A percentile compares a stretch with the other conserved stretches of the same genome.
Conservation (phyloP, 1,140 invertebrate species). For the Halyomorpha halys region DNA sequence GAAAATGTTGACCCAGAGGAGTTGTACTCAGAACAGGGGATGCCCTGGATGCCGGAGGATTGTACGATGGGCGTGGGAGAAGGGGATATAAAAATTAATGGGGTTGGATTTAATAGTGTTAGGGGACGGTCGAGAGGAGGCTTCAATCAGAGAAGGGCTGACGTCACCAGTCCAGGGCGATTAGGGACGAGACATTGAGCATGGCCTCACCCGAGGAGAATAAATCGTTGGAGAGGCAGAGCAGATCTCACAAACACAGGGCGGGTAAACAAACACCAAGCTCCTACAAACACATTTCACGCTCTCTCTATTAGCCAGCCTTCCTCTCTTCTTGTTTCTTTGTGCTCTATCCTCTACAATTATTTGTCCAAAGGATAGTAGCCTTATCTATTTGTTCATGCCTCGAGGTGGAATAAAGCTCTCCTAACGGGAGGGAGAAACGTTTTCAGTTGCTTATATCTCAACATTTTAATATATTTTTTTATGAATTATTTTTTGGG, state of each 20-base stretch:
- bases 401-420: too few species aligned
- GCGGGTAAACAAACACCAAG: background rate
- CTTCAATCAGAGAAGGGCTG: slow-evolving; percentile 12
- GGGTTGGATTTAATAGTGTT: slow-evolving; percentile 4
- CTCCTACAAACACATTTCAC: background rate
- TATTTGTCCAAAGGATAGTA: too few species aligned
- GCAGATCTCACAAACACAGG: background rate
- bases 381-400: too few species aligned
- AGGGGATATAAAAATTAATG: background rate
- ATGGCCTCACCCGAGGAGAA: background rate
- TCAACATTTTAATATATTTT: too few species aligned
- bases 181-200: slow-evolving; percentile 12
- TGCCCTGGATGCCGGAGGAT: too few species aligned
- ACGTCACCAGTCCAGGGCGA: slow-evolving; percentile 1
- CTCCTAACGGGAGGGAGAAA: too few species aligned
- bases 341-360: background rate
- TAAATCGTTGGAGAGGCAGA: background rate
- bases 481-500: too few species aligned
- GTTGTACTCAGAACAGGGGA: too few species aligned
- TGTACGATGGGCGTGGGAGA: background rate
- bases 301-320: background rate
- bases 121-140: background rate
- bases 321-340: background rate
- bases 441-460: too few species aligned
- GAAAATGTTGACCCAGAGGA: too few species aligned